phyloP scores from a whole-genome alignment of 2,113 vertebrate genomes.

The Rana temporaria region DNA sequence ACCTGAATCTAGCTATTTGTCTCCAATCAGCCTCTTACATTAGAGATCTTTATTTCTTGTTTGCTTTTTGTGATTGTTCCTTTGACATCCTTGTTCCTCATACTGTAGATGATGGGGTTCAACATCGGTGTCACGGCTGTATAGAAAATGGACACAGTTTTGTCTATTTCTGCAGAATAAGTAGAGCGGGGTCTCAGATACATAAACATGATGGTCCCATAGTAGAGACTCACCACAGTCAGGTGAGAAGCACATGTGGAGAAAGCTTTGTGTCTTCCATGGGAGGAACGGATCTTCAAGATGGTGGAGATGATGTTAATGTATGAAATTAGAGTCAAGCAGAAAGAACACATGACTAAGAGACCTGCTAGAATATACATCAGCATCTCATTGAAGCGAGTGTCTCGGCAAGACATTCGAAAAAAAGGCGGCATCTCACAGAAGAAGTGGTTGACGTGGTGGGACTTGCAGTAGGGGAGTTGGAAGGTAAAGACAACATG shows the following conservation, averaged over 20 bases:
- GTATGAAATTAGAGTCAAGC: constrained; percentile 57
- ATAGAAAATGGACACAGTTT: constrained; percentile 18
- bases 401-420: constrained; percentile 57
- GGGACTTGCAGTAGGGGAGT: constrained; percentile 4
- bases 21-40: too few species aligned
- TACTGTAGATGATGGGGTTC: too few species aligned
- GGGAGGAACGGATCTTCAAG: constrained; percentile 43
- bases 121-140: neutral
- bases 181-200: neutral
- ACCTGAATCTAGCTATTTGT: too few species aligned
- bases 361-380: constrained; percentile 58
- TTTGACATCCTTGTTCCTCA: too few species aligned
- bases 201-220: constrained; percentile 9
- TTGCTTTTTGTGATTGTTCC: too few species aligned
- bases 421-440: constrained; percentile 5
- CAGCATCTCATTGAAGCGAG: constrained; percentile 28
- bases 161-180: neutral
- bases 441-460: constrained; percentile 22
- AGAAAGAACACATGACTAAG: neutral
- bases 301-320: constrained; percentile 53
- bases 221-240: neutral
- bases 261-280: constrained; percentile 42
- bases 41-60: too few species aligned
- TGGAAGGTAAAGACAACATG: constrained; percentile 1
- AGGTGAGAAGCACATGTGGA: neutral